Evolutionary conservation across 1,140 invertebrate genomes (phyloP).

Genomic region (Scaptomyza hsui): DNA sequence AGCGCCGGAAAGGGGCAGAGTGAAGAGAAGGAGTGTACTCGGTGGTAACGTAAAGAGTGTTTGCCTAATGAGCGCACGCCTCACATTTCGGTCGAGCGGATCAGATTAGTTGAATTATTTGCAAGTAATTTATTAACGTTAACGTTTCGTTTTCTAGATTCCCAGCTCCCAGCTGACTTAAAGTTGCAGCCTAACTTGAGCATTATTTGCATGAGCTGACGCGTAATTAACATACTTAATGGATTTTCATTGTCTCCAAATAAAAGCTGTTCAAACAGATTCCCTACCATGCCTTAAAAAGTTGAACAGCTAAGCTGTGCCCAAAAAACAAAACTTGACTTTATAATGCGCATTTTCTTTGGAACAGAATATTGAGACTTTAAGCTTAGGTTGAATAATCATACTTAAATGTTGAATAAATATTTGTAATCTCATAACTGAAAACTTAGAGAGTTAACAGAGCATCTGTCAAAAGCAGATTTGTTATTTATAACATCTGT

Average conservation of each 20-base stretch:
- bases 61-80: constrained; percentile 70
- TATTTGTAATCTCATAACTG: not conserved
- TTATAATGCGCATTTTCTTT: not conserved
- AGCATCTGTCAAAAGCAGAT: too few relatives aligned
- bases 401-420: not conserved
- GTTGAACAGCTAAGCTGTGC: not conserved
- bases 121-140: constrained; percentile 75
- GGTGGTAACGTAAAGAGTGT: not conserved
- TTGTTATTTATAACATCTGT: too few relatives aligned
- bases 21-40: not conserved
- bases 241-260: constrained; percentile 65
- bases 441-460: too few relatives aligned
- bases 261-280: not conserved
- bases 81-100: constrained; percentile 56
- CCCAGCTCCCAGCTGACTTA: constrained; percentile 36
- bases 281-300: not conserved
- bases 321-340: constrained; percentile 5
- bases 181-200: constrained; percentile 19
- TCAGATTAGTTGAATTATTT: constrained; percentile 80
- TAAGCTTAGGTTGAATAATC: not conserved
- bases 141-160: constrained; percentile 30
- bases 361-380: not conserved
- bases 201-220: constrained; percentile 32
- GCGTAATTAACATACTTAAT: constrained; percentile 77
- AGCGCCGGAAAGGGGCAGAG: not conserved